Percentiles rank a stretch among this genome's conserved stretches.
Evolutionary conservation across 1,140 invertebrate genomes (phyloP).

Genomic region (Panulirus ornatus): DNA sequence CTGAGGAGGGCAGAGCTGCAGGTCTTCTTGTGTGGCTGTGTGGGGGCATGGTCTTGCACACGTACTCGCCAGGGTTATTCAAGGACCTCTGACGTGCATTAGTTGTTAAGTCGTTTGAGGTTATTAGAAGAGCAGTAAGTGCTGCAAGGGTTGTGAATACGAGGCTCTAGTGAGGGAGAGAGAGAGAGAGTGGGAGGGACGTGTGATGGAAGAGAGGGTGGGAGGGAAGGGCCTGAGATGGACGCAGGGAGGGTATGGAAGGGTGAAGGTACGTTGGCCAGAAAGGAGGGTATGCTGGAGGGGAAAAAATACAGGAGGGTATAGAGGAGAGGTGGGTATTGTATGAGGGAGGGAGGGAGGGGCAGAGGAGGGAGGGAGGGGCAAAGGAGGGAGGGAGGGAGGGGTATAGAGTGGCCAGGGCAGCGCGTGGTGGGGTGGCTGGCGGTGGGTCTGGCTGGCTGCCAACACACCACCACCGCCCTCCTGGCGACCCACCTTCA

Average conservation of each 20-base stretch:
- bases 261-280: neutral
- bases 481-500: neutral
- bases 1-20: too few relatives aligned
- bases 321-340: neutral
- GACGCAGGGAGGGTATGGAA: neutral
- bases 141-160: neutral
- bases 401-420: neutral
- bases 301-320: neutral
- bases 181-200: neutral
- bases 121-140: too few relatives aligned
- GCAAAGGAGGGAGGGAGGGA: neutral
- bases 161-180: neutral
- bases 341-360: neutral
- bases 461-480: constrained; percentile 12
- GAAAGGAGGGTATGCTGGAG: neutral
- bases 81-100: too few relatives aligned
- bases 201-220: neutral
- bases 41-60: too few relatives aligned
- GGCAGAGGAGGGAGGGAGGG: neutral
- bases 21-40: too few relatives aligned
- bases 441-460: constrained; percentile 22
- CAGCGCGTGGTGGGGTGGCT: neutral
- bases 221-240: neutral
- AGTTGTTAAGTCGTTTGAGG: too few relatives aligned
- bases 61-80: too few relatives aligned